A percentile compares a stretch with the other conserved stretches of the same genome.
Evolutionary conservation across 2,797 vertebrate genomes (phyloP).

Genomic region (Tapirus indicus): DNA sequence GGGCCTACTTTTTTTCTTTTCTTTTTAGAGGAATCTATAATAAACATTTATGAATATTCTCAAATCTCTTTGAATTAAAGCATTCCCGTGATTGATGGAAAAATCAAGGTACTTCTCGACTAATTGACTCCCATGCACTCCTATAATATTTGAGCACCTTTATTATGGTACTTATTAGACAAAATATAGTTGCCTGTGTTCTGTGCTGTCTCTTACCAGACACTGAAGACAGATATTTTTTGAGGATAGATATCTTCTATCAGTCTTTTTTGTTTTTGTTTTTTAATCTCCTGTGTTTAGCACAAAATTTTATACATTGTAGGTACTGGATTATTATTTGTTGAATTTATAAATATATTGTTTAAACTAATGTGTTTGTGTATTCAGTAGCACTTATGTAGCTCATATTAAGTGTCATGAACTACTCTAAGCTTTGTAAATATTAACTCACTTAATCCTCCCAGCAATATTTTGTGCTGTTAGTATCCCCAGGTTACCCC

Average conservation of each 20-base stretch:
- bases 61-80: constrained; percentile 4
- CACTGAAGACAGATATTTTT: neutral
- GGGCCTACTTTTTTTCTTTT: neutral
- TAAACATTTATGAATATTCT: constrained; percentile 21
- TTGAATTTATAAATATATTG: neutral
- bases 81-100: neutral
- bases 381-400: neutral
- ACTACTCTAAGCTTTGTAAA: neutral
- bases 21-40: neutral
- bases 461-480: neutral
- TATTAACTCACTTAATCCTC: neutral
- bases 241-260: neutral
- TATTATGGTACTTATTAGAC: neutral
- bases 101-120: neutral
- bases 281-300: neutral
- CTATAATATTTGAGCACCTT: neutral
- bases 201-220: neutral
- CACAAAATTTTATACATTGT: neutral
- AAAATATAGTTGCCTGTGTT: neutral
- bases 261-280: neutral
- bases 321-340: neutral
- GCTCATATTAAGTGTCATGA: neutral
- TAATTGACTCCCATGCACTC: neutral
- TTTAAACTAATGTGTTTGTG: neutral
- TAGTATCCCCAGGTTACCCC: neutral